These are phyloP conservation scores for Myripristis murdjan DNA, from an alignment of 2,797 vertebrate genomes.

Conservation along the genomic window DNA sequence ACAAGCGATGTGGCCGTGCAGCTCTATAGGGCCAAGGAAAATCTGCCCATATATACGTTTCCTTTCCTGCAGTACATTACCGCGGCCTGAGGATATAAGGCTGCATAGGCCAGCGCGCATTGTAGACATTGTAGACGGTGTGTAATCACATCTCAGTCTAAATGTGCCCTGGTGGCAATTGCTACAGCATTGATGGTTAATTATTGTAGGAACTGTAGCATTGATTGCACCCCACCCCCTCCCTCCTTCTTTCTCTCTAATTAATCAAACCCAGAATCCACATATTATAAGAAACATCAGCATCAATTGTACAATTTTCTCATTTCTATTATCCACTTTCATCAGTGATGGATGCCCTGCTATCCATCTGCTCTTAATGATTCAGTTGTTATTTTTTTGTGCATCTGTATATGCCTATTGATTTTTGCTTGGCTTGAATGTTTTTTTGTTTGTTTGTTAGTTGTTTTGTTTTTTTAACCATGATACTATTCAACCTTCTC, in stretches of 20 bases:
- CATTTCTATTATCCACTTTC: conserved; percentile 43
- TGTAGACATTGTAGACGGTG: conserved; percentile 8
- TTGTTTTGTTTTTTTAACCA: background rate
- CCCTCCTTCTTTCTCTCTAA: conserved; percentile 42
- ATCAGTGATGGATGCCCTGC: conserved; percentile 30
- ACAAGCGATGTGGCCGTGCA: background rate
- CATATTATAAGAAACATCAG: conserved; percentile 62
- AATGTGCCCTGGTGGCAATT: conserved; percentile 37
- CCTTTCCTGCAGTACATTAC: background rate
- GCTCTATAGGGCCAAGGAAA: background rate
- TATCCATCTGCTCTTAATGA: conserved; percentile 29
- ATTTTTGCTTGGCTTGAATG: conserved; percentile 15
- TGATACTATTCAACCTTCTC: conserved; percentile 26
- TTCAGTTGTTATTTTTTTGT: conserved; percentile 20
- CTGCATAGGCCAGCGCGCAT: conserved; percentile 11
- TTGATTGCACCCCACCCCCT: conserved; percentile 65
- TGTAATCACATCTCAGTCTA: conserved; percentile 22
- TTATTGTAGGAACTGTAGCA: conserved; percentile 47
- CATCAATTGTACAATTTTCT: conserved; percentile 43
- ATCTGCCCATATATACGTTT: background rate
- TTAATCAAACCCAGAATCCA: conserved; percentile 68
- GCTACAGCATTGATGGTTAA: conserved; percentile 50
- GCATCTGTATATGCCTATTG: conserved; percentile 23
- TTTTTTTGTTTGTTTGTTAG: no score
- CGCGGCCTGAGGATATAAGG: background rate